These are phyloP conservation scores for Onychomys arenicola DNA, from an alignment of 2,797 vertebrate genomes.

Conservation along the genomic window DNA sequence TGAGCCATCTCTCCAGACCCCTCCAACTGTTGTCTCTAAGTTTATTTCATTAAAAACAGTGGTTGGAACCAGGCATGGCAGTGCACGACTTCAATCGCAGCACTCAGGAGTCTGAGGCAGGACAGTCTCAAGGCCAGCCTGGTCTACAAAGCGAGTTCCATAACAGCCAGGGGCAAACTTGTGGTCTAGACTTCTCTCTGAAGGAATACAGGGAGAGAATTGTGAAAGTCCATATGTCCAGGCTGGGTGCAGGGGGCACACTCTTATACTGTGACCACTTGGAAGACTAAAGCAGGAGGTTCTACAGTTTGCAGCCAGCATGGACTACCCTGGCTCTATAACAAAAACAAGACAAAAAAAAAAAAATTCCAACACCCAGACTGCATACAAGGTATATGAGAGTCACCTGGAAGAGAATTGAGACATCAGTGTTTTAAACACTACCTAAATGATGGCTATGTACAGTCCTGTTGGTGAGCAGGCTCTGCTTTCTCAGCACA, in stretches of 20 bases:
- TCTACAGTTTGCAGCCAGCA: not conserved
- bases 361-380: not conserved
- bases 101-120: not conserved
- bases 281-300: not conserved
- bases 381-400: not conserved
- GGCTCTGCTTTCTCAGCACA: not conserved
- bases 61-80: not conserved
- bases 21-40: not conserved
- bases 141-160: not conserved
- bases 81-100: not conserved
- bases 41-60: not conserved
- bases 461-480: not conserved
- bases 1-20: not conserved
- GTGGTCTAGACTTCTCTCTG: not conserved
- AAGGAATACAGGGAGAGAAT: not conserved
- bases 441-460: not conserved
- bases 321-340: not conserved
- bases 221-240: not conserved
- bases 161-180: not conserved
- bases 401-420: not conserved
- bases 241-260: not conserved
- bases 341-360: not conserved
- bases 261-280: not conserved
- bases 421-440: not conserved
- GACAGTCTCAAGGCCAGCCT: not conserved